These are phyloP conservation scores for Holothuria leucospilota DNA, from an alignment of 53 echinoderm and acorn worm species.

Conservation along the genomic window DNA sequence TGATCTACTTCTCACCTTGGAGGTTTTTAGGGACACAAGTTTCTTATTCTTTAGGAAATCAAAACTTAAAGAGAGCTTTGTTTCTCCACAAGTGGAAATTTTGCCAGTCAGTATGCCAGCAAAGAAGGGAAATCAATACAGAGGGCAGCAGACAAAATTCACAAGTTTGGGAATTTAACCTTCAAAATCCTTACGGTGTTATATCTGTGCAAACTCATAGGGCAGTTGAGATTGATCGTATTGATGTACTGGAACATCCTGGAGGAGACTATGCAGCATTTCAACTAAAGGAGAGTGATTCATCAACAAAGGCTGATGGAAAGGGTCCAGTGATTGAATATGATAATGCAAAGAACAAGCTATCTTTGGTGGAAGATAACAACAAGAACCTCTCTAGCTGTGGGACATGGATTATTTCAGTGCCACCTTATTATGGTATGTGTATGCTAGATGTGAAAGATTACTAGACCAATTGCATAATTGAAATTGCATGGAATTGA, in stretches of 20 bases:
- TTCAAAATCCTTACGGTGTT: constrained; percentile 8
- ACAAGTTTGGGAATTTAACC: constrained; percentile 7
- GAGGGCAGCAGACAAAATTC: no score
- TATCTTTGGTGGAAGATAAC: constrained; percentile 1
- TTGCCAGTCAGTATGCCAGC: no score
- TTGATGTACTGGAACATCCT: constrained; percentile 25
- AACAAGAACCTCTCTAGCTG: background rate
- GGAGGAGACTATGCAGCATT: constrained; percentile 31
- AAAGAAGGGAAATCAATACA: no score
- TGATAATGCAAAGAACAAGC: constrained; percentile 7
- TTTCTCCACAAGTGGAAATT: no score
- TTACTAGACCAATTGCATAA: no score
- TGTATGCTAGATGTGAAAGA: background rate
- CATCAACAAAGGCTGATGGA: background rate
- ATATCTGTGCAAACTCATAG: background rate
- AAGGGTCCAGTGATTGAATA: background rate
- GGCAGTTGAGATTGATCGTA: constrained; percentile 6
- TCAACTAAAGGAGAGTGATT: background rate
- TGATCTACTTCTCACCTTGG: no score
- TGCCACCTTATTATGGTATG: constrained; percentile 70
- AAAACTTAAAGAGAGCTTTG: no score
- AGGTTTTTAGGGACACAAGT: no score
- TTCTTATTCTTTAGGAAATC: no score
- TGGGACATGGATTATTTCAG: constrained; percentile 49
- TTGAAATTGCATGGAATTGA: no score